A percentile compares a stretch with the other conserved stretches of the same genome.
phyloP scores from a whole-genome alignment of 2,113 vertebrate genomes.

The Equus przewalskii region DNA sequence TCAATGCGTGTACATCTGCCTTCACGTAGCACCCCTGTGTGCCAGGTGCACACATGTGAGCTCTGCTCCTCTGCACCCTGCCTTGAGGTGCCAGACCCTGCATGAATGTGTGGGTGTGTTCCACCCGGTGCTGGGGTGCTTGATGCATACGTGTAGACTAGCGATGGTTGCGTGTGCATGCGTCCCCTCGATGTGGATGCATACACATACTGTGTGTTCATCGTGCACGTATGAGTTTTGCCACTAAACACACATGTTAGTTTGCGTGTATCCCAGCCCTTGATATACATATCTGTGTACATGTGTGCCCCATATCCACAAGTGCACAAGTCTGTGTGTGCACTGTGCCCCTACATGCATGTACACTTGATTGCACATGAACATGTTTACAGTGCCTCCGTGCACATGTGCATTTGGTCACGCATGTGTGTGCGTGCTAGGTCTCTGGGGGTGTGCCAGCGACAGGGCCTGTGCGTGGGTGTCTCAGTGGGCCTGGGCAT shows the following conservation, averaged over 20 bases:
- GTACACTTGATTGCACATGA: not conserved
- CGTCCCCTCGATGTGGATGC: too few relatives aligned
- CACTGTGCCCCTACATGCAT: rapidly evolving
- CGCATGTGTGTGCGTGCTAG: not conserved
- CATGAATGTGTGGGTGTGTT: not conserved
- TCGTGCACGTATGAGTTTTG: not conserved
- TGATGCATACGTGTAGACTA: not conserved
- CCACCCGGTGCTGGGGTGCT: not conserved
- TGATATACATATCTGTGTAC: rapidly evolving
- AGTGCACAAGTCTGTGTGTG: not conserved
- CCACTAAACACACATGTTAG: not conserved
- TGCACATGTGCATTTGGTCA: not conserved
- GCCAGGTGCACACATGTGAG: not conserved
- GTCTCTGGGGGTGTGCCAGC: not conserved
- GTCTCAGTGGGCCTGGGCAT: not conserved
- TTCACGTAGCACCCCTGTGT: not conserved
- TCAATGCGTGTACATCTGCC: not conserved
- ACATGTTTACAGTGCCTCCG: not conserved
- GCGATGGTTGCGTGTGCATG: not conserved
- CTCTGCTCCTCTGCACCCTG: not conserved
- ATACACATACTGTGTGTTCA: not conserved
- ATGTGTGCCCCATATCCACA: rapidly evolving
- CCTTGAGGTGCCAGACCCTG: not conserved
- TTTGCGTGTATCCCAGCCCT: not conserved
- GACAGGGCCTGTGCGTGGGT: not conserved